These are phyloP conservation scores for Hippocampus comes DNA, from an alignment of 2,113 vertebrate species.

Conservation along the genomic window DNA sequence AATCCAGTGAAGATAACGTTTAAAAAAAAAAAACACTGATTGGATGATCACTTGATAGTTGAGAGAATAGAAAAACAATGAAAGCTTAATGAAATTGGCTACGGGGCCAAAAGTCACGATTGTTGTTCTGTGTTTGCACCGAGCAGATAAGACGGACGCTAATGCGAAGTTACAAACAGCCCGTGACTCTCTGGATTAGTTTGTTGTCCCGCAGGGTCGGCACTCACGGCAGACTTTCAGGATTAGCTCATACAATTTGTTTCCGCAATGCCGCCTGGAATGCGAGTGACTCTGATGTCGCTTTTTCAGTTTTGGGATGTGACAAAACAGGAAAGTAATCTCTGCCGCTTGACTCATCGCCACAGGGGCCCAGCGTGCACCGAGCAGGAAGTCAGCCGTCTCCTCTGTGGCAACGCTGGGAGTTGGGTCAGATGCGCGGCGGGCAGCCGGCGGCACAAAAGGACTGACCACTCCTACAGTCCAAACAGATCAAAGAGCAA, in stretches of 20 bases:
- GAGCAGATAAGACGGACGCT: background rate
- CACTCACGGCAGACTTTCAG: background rate
- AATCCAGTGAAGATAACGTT: background rate
- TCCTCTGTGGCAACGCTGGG: constrained; percentile 68
- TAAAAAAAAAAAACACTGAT: background rate
- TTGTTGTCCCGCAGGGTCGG: background rate
- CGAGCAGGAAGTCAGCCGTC: constrained; percentile 48
- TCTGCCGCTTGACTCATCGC: constrained; percentile 21
- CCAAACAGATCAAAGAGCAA: background rate
- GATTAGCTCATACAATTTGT: background rate
- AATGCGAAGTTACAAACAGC: background rate
- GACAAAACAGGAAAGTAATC: constrained; percentile 18
- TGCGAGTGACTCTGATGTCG: constrained; percentile 4
- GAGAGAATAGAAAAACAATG: too few species aligned
- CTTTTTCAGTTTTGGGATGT: constrained; percentile 5
- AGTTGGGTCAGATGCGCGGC: constrained; percentile 55
- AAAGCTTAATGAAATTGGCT: too few species aligned
- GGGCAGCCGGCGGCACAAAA: constrained; percentile 38
- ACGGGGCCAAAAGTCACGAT: background rate
- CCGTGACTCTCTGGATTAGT: background rate
- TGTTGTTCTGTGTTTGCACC: background rate
- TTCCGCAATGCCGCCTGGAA: constrained; percentile 2
- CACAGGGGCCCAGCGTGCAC: constrained; percentile 51
- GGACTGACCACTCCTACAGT: constrained; percentile 32
- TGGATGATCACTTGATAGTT: background rate